phyloP scores from a whole-genome alignment of 2,113 vertebrate species.

The Bucco capensis region DNA sequence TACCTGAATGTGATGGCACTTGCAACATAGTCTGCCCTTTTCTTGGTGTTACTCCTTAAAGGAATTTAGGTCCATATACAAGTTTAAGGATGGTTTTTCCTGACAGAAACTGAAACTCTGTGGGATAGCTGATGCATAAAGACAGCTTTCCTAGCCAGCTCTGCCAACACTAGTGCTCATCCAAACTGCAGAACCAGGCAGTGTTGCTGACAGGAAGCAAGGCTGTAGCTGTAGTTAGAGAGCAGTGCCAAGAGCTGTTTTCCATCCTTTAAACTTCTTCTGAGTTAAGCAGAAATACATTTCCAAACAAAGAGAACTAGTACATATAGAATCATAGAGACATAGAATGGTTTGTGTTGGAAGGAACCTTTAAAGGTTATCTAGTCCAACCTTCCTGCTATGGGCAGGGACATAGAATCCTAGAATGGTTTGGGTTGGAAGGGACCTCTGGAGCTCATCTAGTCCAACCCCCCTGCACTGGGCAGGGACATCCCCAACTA shows the following conservation, averaged over 20 bases:
- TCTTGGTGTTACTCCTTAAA: not conserved
- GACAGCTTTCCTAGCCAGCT: not conserved
- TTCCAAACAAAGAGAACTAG: not conserved
- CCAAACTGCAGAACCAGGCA: not conserved
- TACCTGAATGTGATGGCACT: not conserved
- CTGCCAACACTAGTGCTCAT: not conserved
- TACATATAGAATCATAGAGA: not conserved
- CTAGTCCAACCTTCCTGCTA: too few species aligned
- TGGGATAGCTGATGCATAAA: not conserved
- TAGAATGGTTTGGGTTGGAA: too few species aligned
- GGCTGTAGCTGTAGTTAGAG: not conserved
- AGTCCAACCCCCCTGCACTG: too few species aligned
- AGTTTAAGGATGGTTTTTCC: not conserved
- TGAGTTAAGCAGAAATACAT: not conserved
- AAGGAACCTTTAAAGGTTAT: too few species aligned
- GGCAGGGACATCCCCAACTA: too few species aligned
- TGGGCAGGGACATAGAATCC: too few species aligned
- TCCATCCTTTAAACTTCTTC: not conserved
- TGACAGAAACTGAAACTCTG: not conserved
- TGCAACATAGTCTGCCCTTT: not conserved
- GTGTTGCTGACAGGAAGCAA: not conserved
- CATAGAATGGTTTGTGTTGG: too few species aligned
- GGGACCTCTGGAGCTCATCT: too few species aligned
- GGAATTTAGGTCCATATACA: not conserved
- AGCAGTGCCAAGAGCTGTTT: not conserved